Evolutionary conservation across 2,888 invertebrate species (phyloP).

Genomic region (Pollenia labialis): DNA sequence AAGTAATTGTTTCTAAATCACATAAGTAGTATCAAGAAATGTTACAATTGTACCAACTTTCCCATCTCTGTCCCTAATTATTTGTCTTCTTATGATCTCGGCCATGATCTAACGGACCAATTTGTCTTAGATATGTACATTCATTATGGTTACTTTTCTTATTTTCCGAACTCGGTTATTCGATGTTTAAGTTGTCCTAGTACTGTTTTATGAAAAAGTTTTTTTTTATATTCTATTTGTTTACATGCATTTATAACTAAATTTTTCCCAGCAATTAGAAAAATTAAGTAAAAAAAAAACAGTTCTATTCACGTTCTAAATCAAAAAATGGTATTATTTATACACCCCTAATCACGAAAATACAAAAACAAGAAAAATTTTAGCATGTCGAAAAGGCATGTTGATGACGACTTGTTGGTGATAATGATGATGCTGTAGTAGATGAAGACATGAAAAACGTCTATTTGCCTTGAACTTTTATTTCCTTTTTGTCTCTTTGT

Average conservation of each 20-base stretch:
- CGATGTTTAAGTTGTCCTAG: no score
- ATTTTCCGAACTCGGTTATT: no score
- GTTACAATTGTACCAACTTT: no score
- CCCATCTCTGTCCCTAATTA: no score
- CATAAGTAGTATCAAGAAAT: no score
- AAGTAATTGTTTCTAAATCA: no score
- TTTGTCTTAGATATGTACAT: no score
- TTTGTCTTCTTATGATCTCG: no score
- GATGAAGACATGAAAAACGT: conserved; percentile 54
- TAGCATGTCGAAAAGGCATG: conserved; percentile 38
- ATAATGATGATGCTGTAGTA: conserved; percentile 37
- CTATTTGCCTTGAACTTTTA: conserved; percentile 72
- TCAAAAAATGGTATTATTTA: conserved; percentile 51
- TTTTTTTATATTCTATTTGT: not conserved
- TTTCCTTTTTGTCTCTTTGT: conserved; percentile 56
- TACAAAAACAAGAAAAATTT: conserved; percentile 15
- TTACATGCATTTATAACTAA: not conserved
- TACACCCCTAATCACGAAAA: conserved; percentile 2
- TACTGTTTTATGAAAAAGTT: no score
- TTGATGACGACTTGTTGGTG: conserved; percentile 34
- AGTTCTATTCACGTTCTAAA: conserved; percentile 35
- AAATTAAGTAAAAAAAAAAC: conserved; percentile 3
- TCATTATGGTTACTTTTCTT: no score
- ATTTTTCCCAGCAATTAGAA: conserved; percentile 43
- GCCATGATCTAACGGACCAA: no score